phyloP scores from a whole-genome alignment of 1,140 invertebrate genomes.

The Caerostris darwini region DNA sequence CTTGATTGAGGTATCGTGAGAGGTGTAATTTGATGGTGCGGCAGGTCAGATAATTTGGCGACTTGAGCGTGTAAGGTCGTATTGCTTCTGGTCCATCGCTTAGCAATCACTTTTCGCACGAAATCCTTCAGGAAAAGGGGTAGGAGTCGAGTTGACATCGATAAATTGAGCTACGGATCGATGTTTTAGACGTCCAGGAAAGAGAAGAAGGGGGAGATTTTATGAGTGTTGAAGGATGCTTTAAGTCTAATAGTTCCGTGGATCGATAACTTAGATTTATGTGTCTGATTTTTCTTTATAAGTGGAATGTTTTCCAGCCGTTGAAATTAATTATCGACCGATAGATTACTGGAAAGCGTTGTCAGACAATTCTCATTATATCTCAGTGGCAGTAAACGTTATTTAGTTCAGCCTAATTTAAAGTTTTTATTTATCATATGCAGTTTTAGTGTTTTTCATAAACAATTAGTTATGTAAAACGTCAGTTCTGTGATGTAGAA shows the following conservation, averaged over 20 bases:
- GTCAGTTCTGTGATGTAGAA: too few relatives aligned
- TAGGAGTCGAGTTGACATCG: slow-evolving; percentile 27
- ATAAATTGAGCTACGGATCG: slow-evolving; percentile 57
- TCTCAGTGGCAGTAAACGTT: too few relatives aligned
- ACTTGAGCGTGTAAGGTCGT: slow-evolving; percentile 3
- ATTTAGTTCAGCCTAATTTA: too few relatives aligned
- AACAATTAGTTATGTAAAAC: too few relatives aligned
- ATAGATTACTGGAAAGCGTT: neutral
- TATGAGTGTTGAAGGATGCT: slow-evolving; percentile 41
- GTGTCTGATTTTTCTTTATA: neutral
- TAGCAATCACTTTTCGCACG: slow-evolving; percentile 60
- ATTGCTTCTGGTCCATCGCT: slow-evolving; percentile 51
- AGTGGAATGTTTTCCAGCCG: neutral
- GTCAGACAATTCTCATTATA: neutral
- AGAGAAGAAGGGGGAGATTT: neutral
- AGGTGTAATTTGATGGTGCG: slow-evolving; percentile 34
- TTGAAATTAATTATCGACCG: neutral
- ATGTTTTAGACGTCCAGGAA: slow-evolving; percentile 28
- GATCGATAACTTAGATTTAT: slow-evolving; percentile 35
- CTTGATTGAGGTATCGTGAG: slow-evolving; percentile 42
- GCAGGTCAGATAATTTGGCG: slow-evolving; percentile 41
- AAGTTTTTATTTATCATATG: too few relatives aligned
- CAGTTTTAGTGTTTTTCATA: too few relatives aligned
- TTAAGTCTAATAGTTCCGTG: slow-evolving; percentile 28
- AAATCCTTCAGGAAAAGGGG: neutral